Base-by-base conservation (phyloP, 2,888 invertebrate species). In the Amphipoea oculea region DNA sequence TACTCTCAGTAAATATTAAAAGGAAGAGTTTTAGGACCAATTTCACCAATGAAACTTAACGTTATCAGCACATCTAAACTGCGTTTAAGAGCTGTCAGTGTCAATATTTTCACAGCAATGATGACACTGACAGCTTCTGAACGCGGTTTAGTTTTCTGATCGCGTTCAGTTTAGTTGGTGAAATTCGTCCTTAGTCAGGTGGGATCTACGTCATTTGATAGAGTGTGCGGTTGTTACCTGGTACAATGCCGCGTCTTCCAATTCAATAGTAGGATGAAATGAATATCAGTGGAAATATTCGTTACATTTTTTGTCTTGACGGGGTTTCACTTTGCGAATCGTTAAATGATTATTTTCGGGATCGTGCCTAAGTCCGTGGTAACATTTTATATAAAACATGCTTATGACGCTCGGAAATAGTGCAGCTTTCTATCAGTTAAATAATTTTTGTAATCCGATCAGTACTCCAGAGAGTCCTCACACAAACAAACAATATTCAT, bases 151-250 rank as follows among this genome's bases (percentile, higher is more conserved):
- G 29, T 17, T 17, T 62, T 17, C 17, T 11, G 60, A 36, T 36
- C 62, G 7, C 17, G 36, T 63, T 63, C 1, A 9, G 9, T 36
- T 65, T 20, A 20, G 9, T 20, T 45, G 36, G 63, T 65, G 63
- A 36, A 36, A 36, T 65, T 65, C 36, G 20, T 65, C 63, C 36
- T 65, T 65, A 78, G 63, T 81, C 73, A 78, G 73, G 48, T 81
- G 76, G 70, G 81, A 84, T 62, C 65, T n/a, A 51, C 20, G 68
- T 84, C 45, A 80, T 85, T 87, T 72, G 14, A 75, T 85, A 84
- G 84, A 76, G 76, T 84, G 68, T 76, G 40, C 23, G 51, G n/a
- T 65, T 79, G 71, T 65, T 48, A 54, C 63, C 9, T 42, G 29
- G 45, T 60, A 77, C 80, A 76, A 80, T 72, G 14, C 40, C n/a